Conservation (phyloP, 2,113 vertebrate genomes). For the Galbula dea region DNA sequence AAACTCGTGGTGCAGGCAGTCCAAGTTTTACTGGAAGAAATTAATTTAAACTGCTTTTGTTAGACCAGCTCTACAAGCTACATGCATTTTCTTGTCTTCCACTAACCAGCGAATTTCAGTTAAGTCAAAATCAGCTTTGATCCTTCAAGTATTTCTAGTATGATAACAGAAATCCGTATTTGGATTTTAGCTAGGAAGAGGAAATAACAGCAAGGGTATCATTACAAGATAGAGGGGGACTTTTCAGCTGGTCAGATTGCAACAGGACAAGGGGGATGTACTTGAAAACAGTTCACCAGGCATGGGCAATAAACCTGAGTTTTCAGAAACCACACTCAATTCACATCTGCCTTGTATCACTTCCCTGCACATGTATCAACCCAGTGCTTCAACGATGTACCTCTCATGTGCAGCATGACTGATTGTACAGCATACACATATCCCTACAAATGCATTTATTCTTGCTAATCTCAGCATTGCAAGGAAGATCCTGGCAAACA, state of each 20-base stretch:
- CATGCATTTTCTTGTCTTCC: background rate
- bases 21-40: background rate
- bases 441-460: background rate
- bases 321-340: background rate
- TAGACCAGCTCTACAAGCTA: background rate
- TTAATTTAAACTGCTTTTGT: background rate
- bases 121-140: background rate
- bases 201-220: no score
- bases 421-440: background rate
- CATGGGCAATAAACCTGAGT: background rate
- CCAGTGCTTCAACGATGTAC: background rate
- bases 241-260: no score
- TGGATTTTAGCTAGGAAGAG: background rate
- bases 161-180: background rate
- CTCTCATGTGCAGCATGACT: background rate
- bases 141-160: background rate
- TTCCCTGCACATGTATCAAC: accelerated
- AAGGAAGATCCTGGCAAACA: background rate
- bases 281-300: background rate
- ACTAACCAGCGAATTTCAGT: background rate
- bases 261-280: no score
- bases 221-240: no score
- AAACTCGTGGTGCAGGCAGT: background rate
- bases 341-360: background rate
- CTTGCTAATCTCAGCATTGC: background rate